Conservation (phyloP, 2,888 invertebrate species). For the Phrixothrix hirtus region DNA sequence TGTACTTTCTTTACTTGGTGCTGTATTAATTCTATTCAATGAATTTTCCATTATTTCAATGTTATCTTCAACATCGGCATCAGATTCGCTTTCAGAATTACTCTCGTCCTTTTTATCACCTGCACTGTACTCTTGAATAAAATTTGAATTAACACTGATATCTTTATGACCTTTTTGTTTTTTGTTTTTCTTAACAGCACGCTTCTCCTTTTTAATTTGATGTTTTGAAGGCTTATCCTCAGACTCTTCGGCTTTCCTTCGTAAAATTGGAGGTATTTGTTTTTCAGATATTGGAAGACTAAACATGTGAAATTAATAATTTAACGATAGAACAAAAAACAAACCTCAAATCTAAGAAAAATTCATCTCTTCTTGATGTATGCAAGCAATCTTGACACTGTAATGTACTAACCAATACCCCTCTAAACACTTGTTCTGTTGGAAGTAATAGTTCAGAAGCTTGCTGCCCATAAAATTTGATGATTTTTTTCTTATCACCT, state of each 20-base stretch:
- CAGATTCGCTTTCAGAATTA: slow-evolving; percentile 71
- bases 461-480: slow-evolving; percentile 83
- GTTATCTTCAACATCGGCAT: slow-evolving; percentile 83
- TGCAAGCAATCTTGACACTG: slow-evolving; percentile 89
- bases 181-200: slow-evolving; percentile 61
- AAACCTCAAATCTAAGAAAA: slow-evolving; percentile 82
- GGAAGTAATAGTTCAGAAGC: slow-evolving; percentile 76
- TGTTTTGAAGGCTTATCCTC: slow-evolving; percentile 65
- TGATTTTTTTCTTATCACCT: slow-evolving; percentile 72
- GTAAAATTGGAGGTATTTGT: slow-evolving; percentile 69
- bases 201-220: slow-evolving; percentile 68
- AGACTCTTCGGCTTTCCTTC: slow-evolving; percentile 53
- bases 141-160: slow-evolving; percentile 37
- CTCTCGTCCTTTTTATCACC: slow-evolving; percentile 53
- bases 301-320: too few species aligned
- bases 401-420: slow-evolving; percentile 85
- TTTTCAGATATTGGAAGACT: slow-evolving; percentile 87
- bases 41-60: slow-evolving; percentile 60
- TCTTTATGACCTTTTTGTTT: slow-evolving; percentile 51
- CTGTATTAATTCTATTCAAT: not conserved
- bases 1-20: slow-evolving; percentile 6
- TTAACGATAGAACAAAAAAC: not conserved
- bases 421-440: slow-evolving; percentile 92
- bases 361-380: slow-evolving; percentile 85
- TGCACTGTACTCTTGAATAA: slow-evolving; percentile 1